Percentiles rank a stretch among this genome's conserved stretches.
phyloP scores from a whole-genome alignment of 2,113 vertebrate genomes.

The Echinops telfairi region DNA sequence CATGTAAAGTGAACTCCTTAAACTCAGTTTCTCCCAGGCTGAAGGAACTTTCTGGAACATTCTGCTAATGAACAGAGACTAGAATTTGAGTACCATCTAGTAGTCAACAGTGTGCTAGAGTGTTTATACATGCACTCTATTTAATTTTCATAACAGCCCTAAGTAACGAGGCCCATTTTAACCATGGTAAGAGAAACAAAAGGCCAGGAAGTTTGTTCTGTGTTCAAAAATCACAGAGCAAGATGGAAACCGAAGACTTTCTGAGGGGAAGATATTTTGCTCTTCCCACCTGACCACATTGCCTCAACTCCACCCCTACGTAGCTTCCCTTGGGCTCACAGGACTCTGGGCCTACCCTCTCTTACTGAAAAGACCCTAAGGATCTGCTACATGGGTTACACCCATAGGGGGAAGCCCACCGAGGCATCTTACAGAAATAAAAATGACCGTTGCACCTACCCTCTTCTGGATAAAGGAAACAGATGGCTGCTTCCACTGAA shows the following conservation, averaged over 20 bases:
- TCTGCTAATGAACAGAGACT: not conserved
- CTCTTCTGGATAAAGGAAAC: conserved; percentile 19
- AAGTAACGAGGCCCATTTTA: not conserved
- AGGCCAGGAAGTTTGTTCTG: not conserved
- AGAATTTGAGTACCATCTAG: not conserved
- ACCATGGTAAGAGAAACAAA: not conserved
- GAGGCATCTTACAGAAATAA: not conserved
- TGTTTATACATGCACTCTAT: not conserved
- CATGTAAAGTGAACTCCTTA: not conserved
- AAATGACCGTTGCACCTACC: not conserved
- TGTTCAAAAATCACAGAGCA: not conserved
- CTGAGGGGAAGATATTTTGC: not conserved
- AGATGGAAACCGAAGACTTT: not conserved
- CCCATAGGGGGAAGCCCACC: not conserved
- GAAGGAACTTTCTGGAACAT: not conserved
- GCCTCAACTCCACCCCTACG: too few species aligned
- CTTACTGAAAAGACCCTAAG: not conserved
- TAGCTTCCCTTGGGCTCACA: not conserved
- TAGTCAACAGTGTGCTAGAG: not conserved
- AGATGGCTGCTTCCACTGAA: conserved; percentile 45
- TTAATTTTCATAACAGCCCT: not conserved
- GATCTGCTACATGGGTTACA: not conserved
- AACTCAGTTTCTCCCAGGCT: conserved; percentile 15
- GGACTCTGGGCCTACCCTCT: not conserved
- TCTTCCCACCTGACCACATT: not conserved